A percentile compares a stretch with the other conserved stretches of the same genome.
Evolutionary conservation across 2,797 vertebrate species (phyloP).

Genomic region (Coranthus polyacanthus): DNA sequence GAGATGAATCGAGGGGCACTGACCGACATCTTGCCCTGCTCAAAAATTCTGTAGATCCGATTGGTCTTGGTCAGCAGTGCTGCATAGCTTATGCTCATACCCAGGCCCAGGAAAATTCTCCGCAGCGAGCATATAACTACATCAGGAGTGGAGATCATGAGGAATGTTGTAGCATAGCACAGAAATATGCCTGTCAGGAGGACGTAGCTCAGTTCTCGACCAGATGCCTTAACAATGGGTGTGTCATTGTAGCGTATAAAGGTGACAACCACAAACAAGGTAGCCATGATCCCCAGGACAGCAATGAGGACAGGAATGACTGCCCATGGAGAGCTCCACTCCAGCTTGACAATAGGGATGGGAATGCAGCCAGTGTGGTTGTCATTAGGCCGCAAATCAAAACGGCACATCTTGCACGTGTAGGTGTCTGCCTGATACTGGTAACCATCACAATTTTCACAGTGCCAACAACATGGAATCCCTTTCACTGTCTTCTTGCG

Average conservation of each 20-base stretch:
- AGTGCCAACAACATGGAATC: slow-evolving; percentile 97
- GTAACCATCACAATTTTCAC: slow-evolving; percentile 94
- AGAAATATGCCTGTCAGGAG: slow-evolving; percentile 96
- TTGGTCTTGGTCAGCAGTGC: slow-evolving; percentile 98
- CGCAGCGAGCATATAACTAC: slow-evolving; percentile 92
- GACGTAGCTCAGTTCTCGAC: slow-evolving; percentile 96
- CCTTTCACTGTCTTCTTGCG: slow-evolving; percentile 96
- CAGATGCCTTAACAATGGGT: slow-evolving; percentile 95
- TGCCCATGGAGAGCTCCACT: slow-evolving; percentile 96
- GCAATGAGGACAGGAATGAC: slow-evolving; percentile 94
- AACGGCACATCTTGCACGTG: slow-evolving; percentile 94
- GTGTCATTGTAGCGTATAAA: slow-evolving; percentile 97
- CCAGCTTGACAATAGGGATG: slow-evolving; percentile 95
- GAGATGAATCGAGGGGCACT: slow-evolving; percentile 95
- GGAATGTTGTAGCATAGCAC: slow-evolving; percentile 95
- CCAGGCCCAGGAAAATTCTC: slow-evolving; percentile 94
- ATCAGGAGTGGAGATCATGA: slow-evolving; percentile 94
- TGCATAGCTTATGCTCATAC: slow-evolving; percentile 97
- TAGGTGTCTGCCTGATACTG: slow-evolving; percentile 95
- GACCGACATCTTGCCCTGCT: slow-evolving; percentile 96
- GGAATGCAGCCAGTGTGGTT: slow-evolving; percentile 93
- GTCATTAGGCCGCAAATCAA: slow-evolving; percentile 91
- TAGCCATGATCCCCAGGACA: slow-evolving; percentile 92
- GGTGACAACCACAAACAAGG: slow-evolving; percentile 91
- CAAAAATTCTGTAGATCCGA: slow-evolving; percentile 97